Evolutionary conservation across 1,140 invertebrate genomes (phyloP).

Genomic region (Drosophila subpulchrella): DNA sequence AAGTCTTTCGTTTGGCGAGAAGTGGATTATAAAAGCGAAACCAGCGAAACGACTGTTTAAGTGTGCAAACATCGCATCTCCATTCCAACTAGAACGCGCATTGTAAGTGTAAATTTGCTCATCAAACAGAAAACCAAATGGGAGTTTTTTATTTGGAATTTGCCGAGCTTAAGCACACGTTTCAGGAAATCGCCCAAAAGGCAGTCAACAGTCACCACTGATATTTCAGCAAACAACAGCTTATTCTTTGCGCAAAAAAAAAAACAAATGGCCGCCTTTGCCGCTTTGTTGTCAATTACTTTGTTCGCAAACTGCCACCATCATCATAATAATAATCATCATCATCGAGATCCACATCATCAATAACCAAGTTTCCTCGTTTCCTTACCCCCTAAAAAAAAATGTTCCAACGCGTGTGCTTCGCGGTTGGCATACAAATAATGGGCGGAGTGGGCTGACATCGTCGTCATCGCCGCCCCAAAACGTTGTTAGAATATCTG

Average conservation of each 20-base stretch:
- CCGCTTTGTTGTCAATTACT: constrained; percentile 53
- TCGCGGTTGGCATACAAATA: constrained; percentile 67
- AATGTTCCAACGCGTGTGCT: constrained; percentile 55
- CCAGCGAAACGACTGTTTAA: constrained; percentile 23
- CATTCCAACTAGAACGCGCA: constrained; percentile 48
- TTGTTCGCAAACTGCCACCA: constrained; percentile 57
- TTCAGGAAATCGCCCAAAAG: constrained; percentile 59
- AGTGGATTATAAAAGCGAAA: constrained; percentile 45
- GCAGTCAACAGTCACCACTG: neutral
- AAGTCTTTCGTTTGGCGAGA: constrained; percentile 73
- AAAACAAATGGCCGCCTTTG: constrained; percentile 62
- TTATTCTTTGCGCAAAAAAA: constrained; percentile 48
- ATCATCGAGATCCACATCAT: constrained; percentile 53
- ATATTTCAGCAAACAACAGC: constrained; percentile 47
- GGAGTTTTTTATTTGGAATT: constrained; percentile 52
- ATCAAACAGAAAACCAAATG: constrained; percentile 51
- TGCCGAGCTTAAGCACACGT: constrained; percentile 46
- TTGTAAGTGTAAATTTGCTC: constrained; percentile 77
- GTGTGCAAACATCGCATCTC: constrained; percentile 19
- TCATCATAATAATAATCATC: constrained; percentile 13
- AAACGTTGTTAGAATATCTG: constrained; percentile 68
- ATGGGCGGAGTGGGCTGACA: constrained; percentile 23
- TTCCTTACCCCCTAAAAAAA: constrained; percentile 42
- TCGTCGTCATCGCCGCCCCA: constrained; percentile 9
- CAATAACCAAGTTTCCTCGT: constrained; percentile 40